Base-by-base conservation (phyloP, 1,140 invertebrate genomes). In the Macrocentrus cingulum region DNA sequence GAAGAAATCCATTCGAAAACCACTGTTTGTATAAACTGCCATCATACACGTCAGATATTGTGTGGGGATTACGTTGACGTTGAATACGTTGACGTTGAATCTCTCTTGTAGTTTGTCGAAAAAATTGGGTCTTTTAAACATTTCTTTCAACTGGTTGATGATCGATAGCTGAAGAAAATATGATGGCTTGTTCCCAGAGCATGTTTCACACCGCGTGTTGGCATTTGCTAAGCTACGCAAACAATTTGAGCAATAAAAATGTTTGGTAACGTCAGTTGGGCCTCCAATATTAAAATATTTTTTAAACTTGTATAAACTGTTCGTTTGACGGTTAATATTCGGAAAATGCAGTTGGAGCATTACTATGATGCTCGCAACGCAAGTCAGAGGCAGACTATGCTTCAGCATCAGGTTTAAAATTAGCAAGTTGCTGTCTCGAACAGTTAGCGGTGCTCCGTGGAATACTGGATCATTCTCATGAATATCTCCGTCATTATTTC, bases 161-260 rank as follows among this genome's bases (percentile, higher is more conserved):
- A 63, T 52, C 29, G 52, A 36, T 13, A 63, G 19, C 32, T 56
- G n/a, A 18, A 63, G 19, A 45, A 59, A 63, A 48, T 59, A 63
- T 2, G 44, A 36, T 13, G 15, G 46, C 11, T 48, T 48, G 2
- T 37, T 32, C 8, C 22, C 34, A 15, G 23, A 1, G 20, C 55
- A 56, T 18, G 45, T 36, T 22, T 29, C 29, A 48, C 50, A 54
- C 13, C 15, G 19, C 25, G 22, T 20, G 34, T 46, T 48, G 18
- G 23, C 15, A n/a, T 19, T 13, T 53, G 34, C 18, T n/a, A 46
- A 36, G 3, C 34, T 3, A 11, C 20, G 19, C 3, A 36, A 13
- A 32, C 49, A 59, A 19, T 42, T 34, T n/a, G 37, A 19, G 15
- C 50, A 36, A 46, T 52, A 53, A 22, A 13, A 52, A 22, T 60